Conservation (phyloP, 2,888 invertebrate species). For the Nephrotoma flavescens region DNA sequence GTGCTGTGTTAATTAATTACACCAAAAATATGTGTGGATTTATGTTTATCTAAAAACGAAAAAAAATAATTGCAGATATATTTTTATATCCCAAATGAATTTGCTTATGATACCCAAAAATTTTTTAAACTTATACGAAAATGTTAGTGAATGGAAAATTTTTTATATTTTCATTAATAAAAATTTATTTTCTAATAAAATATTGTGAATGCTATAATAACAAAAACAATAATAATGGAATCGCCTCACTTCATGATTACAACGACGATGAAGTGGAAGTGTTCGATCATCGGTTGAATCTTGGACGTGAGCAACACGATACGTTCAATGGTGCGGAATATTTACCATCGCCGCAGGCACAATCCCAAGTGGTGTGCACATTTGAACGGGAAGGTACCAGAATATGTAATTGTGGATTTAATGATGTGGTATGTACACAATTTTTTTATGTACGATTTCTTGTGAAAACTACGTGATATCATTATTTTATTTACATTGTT, state of each 20-base stretch:
- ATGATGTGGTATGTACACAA: constrained; percentile 22
- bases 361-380: background rate
- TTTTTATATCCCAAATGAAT: background rate
- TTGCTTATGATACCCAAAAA: background rate
- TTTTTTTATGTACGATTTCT: background rate
- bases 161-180: background rate
- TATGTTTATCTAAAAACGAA: background rate
- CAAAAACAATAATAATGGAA: background rate
- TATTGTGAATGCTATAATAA: background rate
- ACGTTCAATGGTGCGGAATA: background rate
- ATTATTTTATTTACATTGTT: background rate
- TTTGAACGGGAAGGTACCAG: background rate
- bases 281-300: background rate
- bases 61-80: background rate
- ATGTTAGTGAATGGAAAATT: background rate
- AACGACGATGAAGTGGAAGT: background rate
- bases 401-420: constrained; percentile 28
- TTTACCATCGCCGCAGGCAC: background rate
- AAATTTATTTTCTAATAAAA: background rate
- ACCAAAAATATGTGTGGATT: background rate
- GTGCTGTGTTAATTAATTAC: background rate
- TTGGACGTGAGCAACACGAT: background rate
- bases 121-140: background rate
- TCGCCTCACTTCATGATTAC: background rate
- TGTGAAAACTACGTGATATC: background rate